These are phyloP conservation scores for Tiaroga cobitis DNA, from an alignment of 2,797 vertebrate genomes.

Conservation along the genomic window DNA sequence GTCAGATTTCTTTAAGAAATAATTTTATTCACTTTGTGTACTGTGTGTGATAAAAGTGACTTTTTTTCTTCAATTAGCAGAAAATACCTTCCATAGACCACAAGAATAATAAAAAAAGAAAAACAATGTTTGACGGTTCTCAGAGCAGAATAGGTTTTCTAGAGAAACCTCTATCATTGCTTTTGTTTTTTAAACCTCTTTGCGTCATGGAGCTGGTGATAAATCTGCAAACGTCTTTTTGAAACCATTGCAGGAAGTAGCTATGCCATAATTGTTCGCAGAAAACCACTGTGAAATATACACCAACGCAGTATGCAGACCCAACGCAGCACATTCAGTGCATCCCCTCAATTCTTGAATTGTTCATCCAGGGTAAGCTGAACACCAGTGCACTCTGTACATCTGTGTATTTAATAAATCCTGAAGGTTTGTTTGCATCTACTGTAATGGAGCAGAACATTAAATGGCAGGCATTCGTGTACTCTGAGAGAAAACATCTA, in stretches of 20 bases:
- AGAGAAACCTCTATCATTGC: not conserved
- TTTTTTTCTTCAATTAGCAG: not conserved
- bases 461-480: not conserved
- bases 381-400: not conserved
- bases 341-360: not conserved
- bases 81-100: not conserved
- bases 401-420: not conserved
- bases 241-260: slow-evolving; percentile 9
- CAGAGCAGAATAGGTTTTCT: not conserved
- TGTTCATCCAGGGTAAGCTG: slow-evolving; percentile 7
- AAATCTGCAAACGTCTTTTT: slow-evolving; percentile 9
- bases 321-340: not conserved
- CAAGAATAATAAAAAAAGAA: not conserved
- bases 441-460: not conserved
- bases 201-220: not conserved
- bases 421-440: slow-evolving; percentile 26
- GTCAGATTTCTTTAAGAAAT: not conserved
- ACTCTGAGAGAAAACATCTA: slow-evolving; percentile 10
- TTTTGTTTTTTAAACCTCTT: not conserved
- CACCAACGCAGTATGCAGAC: not conserved
- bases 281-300: not conserved
- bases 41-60: too few relatives aligned
- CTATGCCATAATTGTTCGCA: not conserved
- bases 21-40: not conserved
- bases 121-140: not conserved